Evolutionary conservation across 1,140 invertebrate genomes (phyloP).

Genomic region (Drosophila subpulchrella): DNA sequence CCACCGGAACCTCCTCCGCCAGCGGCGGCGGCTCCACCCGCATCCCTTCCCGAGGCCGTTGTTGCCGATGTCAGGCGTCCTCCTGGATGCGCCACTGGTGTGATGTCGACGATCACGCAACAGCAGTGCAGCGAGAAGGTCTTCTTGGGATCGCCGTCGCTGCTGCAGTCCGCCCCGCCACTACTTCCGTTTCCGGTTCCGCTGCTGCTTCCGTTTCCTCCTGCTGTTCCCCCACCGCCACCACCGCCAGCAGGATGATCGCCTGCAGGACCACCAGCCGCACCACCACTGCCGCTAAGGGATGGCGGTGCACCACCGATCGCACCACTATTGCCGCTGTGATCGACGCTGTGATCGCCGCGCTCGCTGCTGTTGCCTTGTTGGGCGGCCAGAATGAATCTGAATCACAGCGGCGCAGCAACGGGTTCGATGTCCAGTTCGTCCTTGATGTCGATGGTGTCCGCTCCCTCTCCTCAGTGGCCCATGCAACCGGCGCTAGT

Average conservation of each 20-base stretch:
- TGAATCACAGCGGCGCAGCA: conserved; percentile 74
- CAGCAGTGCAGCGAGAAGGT: conserved; percentile 84
- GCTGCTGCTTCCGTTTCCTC: conserved; percentile 3
- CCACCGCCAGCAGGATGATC: conserved; percentile 15
- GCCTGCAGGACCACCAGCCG: neutral
- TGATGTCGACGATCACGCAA: conserved; percentile 85
- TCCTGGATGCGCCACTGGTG: conserved; percentile 81
- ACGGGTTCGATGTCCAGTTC: conserved; percentile 18
- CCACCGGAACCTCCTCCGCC: conserved; percentile 77
- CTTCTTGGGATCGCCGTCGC: conserved; percentile 76
- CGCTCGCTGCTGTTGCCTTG: conserved; percentile 66
- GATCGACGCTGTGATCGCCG: conserved; percentile 54
- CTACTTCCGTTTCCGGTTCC: conserved; percentile 26
- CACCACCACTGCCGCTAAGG: conserved; percentile 19
- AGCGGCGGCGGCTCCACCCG: conserved; percentile 58
- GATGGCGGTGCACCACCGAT: conserved; percentile 36
- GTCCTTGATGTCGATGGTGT: neutral
- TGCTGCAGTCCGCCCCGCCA: conserved; percentile 40
- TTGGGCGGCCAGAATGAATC: conserved; percentile 84
- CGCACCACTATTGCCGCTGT: conserved; percentile 46
- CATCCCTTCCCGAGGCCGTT: conserved; percentile 84
- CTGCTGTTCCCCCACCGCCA: conserved; percentile 14
- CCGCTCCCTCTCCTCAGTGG: conserved; percentile 27
- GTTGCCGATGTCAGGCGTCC: conserved; percentile 84
- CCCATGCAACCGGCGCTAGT: conserved; percentile 57